Conservation (phyloP, 2,888 invertebrate species). For the Minunthozetes semirufus region DNA sequence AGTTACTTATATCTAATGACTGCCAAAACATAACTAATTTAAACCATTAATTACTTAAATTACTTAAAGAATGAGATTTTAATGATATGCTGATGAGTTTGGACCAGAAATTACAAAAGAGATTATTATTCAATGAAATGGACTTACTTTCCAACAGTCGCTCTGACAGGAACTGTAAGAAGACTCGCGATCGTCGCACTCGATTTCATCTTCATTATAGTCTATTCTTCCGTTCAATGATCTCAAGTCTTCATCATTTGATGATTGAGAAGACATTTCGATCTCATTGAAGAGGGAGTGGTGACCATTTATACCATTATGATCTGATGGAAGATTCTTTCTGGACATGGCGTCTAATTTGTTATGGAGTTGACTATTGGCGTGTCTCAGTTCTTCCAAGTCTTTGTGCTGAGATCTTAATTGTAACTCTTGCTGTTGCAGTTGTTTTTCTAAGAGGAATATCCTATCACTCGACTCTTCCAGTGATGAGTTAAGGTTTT, state of each 20-base stretch:
- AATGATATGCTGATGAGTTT: too few relatives aligned
- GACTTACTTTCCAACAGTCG: constrained; percentile 13
- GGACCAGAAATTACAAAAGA: too few relatives aligned
- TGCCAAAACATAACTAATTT: too few relatives aligned
- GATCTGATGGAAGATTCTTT: constrained; percentile 49
- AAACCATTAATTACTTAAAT: too few relatives aligned
- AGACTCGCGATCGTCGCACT: constrained; percentile 48
- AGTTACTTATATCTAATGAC: too few relatives aligned
- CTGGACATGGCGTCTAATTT: constrained; percentile 56
- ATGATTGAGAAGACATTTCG: constrained; percentile 55
- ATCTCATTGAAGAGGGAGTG: constrained; percentile 78
- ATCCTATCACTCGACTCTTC: constrained; percentile 87
- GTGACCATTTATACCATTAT: not conserved
- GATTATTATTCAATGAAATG: too few relatives aligned
- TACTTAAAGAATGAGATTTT: too few relatives aligned
- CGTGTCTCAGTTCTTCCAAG: constrained; percentile 63
- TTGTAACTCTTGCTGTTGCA: constrained; percentile 66
- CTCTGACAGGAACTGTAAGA: constrained; percentile 17
- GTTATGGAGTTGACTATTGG: constrained; percentile 64
- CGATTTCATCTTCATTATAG: constrained; percentile 45
- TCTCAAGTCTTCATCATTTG: constrained; percentile 41
- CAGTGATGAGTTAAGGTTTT: constrained; percentile 66
- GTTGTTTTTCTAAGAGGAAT: constrained; percentile 67
- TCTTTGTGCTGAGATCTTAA: constrained; percentile 53
- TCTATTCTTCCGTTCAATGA: constrained; percentile 14